These are phyloP conservation scores for Luidia sarsii DNA, from an alignment of 53 echinoderm and acorn worm species.

Conservation along the genomic window DNA sequence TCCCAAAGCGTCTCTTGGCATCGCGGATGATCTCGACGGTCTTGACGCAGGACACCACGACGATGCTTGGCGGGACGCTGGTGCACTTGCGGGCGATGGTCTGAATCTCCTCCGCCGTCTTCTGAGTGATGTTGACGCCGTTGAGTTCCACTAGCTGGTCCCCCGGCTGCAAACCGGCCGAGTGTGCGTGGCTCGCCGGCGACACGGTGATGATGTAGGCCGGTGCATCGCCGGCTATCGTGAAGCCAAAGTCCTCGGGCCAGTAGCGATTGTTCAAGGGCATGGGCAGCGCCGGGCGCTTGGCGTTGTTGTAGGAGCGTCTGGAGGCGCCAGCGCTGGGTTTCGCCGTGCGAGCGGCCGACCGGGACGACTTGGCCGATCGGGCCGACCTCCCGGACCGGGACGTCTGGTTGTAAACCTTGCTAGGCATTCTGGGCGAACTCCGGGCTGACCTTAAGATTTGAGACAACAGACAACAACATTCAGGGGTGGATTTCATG, in stretches of 20 bases:
- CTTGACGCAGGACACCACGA: constrained; percentile 95
- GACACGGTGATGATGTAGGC: constrained; percentile 82
- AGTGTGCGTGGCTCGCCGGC: constrained; percentile 81
- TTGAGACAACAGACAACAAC: no score
- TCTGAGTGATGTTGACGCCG: constrained; percentile 75
- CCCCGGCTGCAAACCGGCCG: constrained; percentile 93
- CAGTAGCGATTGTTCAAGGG: constrained; percentile 84
- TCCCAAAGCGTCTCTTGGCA: constrained; percentile 83
- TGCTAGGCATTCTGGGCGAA: constrained; percentile 77
- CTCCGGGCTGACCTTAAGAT: constrained; percentile 36
- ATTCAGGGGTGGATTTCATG: no score
- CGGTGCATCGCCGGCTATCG: constrained; percentile 95
- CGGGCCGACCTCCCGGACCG: constrained; percentile 79
- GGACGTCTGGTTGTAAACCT: constrained; percentile 46
- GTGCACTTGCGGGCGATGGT: constrained; percentile 76
- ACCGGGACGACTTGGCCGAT: constrained; percentile 56
- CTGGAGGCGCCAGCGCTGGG: constrained; percentile 50
- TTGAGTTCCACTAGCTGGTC: constrained; percentile 92
- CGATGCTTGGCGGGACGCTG: constrained; percentile 90
- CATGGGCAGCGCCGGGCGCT: constrained; percentile 89
- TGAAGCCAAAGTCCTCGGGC: constrained; percentile 95
- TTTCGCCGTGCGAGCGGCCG: constrained; percentile 24
- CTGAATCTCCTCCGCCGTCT: constrained; percentile 74
- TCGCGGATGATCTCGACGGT: constrained; percentile 84
- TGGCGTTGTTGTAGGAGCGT: constrained; percentile 51